Percentiles rank a stretch among this genome's conserved stretches.
These are phyloP conservation scores for honey bee (Apis mellifera) DNA, from an alignment of 1,140 invertebrate genomes.

Conservation along the genomic window DNA sequence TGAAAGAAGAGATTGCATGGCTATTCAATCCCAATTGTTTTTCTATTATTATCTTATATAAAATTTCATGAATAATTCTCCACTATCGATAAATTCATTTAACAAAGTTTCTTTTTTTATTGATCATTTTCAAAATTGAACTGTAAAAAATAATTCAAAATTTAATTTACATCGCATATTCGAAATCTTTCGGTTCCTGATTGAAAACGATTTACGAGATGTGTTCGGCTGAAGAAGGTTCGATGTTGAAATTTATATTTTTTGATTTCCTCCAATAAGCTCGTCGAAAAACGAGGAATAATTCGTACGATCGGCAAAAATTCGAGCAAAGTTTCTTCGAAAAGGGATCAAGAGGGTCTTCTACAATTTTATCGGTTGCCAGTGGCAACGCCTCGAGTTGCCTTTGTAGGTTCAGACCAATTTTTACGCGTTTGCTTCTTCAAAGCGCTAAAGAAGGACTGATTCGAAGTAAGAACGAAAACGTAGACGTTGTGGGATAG, in stretches of 20 bases:
- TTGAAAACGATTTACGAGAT: neutral
- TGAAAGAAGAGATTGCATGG: too few relatives aligned
- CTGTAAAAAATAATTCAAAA: neutral
- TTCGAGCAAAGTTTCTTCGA: constrained; percentile 56
- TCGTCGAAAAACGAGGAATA: constrained; percentile 54
- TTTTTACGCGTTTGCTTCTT: constrained; percentile 48
- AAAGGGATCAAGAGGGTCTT: constrained; percentile 66
- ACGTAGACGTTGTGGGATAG: constrained; percentile 14
- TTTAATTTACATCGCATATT: too few relatives aligned
- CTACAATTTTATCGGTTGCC: constrained; percentile 65
- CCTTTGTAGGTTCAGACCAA: constrained; percentile 36
- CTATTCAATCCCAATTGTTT: neutral
- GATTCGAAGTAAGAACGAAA: constrained; percentile 30
- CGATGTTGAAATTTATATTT: neutral
- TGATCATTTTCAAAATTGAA: neutral
- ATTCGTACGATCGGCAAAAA: constrained; percentile 54
- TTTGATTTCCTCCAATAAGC: constrained; percentile 51
- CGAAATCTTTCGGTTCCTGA: neutral
- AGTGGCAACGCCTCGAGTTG: constrained; percentile 63
- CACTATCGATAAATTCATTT: too few relatives aligned
- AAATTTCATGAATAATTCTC: neutral
- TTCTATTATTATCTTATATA: neutral
- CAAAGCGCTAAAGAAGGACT: constrained; percentile 36
- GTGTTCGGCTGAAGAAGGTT: neutral
- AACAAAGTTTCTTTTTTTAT: too few relatives aligned